Evolutionary conservation across 2,797 vertebrate species (phyloP).

Genomic region (Babyrousa celebensis): DNA sequence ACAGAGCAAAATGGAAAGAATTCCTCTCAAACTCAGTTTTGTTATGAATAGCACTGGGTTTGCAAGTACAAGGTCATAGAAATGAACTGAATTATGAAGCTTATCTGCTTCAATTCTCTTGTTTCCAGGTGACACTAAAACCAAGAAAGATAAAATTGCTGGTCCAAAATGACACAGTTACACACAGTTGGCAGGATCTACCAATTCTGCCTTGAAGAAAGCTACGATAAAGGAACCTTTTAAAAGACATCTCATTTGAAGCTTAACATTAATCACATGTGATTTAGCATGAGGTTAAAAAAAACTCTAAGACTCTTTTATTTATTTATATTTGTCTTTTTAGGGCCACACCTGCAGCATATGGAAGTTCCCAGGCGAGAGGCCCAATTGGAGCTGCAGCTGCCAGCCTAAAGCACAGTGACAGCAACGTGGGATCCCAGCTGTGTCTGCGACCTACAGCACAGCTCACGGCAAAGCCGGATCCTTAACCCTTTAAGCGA

Average conservation of each 20-base stretch:
- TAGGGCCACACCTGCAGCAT: too few species aligned
- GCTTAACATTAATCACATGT: background rate
- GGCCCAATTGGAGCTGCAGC: too few species aligned
- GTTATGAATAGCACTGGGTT: background rate
- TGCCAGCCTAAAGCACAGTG: too few species aligned
- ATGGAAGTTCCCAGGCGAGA: too few species aligned
- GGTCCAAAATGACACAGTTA: background rate
- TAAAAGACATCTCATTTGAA: slow-evolving; percentile 35
- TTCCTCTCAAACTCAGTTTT: background rate
- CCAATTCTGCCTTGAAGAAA: slow-evolving; percentile 25
- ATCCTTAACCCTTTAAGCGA: too few species aligned
- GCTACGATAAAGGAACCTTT: background rate
- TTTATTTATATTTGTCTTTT: too few species aligned
- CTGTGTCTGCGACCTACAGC: too few species aligned
- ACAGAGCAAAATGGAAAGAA: background rate
- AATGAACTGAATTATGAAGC: background rate
- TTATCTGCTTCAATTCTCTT: background rate
- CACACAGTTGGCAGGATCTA: background rate
- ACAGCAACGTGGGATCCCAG: too few species aligned
- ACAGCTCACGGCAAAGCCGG: too few species aligned
- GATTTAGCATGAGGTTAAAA: background rate
- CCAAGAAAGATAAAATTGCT: background rate
- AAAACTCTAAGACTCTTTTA: background rate
- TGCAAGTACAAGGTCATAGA: background rate
- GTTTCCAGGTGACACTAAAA: slow-evolving; percentile 32